phyloP scores from a whole-genome alignment of 1,140 invertebrate genomes.

The Drosophila sproati region DNA sequence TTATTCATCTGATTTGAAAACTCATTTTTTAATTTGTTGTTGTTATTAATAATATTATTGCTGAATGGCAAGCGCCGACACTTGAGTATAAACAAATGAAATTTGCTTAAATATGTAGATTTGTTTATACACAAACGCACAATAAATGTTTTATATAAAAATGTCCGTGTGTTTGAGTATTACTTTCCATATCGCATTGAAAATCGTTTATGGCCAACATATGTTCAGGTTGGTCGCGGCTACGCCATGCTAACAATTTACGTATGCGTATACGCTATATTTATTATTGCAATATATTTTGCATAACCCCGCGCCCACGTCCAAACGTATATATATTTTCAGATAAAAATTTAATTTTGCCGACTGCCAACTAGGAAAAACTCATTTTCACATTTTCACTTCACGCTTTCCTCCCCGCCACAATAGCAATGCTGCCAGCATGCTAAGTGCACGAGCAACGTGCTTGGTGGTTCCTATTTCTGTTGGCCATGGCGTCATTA shows the following conservation, averaged over 20 bases:
- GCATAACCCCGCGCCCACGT: background rate
- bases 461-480: background rate
- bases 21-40: constrained; percentile 14
- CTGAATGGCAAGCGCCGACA: constrained; percentile 57
- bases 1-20: constrained; percentile 16
- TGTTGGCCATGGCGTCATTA: constrained; percentile 69
- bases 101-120: background rate
- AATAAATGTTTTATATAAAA: background rate
- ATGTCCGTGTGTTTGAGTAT: constrained; percentile 22
- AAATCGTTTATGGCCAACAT: constrained; percentile 71
- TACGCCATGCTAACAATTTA: constrained; percentile 13
- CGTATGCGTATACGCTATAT: constrained; percentile 44
- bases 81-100: constrained; percentile 72
- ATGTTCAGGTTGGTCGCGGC: constrained; percentile 48
- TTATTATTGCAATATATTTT: constrained; percentile 62
- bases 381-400: constrained; percentile 66
- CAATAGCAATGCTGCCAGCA: constrained; percentile 50
- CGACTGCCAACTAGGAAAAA: constrained; percentile 64
- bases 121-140: constrained; percentile 24
- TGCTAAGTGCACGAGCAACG: constrained; percentile 26
- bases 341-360: constrained; percentile 67
- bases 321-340: constrained; percentile 36
- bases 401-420: background rate
- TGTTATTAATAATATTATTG: constrained; percentile 58
- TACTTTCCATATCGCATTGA: constrained; percentile 68